Conservation (phyloP, 2,113 vertebrate species). For the Neodon shergylaensis region DNA sequence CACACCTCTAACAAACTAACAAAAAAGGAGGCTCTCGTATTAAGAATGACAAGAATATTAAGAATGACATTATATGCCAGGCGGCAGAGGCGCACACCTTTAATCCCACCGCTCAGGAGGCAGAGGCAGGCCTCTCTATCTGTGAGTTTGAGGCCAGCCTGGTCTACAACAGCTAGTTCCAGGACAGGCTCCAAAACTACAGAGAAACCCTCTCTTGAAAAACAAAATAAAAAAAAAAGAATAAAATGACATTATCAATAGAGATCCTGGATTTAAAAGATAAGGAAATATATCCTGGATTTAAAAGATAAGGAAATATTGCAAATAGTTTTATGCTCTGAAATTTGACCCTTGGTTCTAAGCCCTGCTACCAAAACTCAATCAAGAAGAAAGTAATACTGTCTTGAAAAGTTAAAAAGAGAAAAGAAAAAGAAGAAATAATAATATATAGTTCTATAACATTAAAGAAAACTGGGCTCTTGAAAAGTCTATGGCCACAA, state of each 20-base stretch:
- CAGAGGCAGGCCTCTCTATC: no score
- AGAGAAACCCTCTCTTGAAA: no score
- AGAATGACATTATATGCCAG: no score
- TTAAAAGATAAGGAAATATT: not conserved
- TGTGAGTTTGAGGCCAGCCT: no score
- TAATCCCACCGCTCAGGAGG: no score
- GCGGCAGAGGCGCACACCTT: no score
- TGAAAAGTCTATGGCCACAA: not conserved
- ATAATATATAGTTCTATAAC: not conserved
- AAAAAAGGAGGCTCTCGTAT: not conserved
- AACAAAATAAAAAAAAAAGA: not conserved
- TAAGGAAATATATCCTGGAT: not conserved
- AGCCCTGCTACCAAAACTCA: slow-evolving; percentile 26
- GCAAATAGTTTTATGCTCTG: not conserved
- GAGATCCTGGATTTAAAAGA: not conserved
- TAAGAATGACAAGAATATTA: not conserved
- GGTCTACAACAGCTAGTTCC: no score
- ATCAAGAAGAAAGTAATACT: not conserved
- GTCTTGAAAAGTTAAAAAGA: not conserved
- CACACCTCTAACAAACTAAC: not conserved
- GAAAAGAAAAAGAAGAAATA: not conserved
- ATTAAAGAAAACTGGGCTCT: not conserved
- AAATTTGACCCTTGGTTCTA: not conserved
- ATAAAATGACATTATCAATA: not conserved
- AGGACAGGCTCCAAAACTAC: no score